Percentiles rank a stretch among this genome's conserved stretches.
phyloP scores from a whole-genome alignment of 2,888 invertebrate species.

The Enchytraeus crypticus region DNA sequence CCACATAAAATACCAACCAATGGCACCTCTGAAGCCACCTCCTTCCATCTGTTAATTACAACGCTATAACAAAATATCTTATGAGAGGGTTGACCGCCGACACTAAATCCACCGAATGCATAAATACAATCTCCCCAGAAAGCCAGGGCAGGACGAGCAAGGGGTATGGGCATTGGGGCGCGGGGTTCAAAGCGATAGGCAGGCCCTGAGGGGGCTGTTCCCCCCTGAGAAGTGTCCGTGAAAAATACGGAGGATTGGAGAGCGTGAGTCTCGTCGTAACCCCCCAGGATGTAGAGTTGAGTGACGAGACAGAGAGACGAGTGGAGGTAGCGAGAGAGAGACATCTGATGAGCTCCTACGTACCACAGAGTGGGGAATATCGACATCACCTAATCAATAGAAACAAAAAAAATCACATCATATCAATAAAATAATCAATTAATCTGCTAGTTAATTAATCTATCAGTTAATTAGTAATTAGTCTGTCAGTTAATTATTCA shows the following conservation, averaged over 20 bases:
- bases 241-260: constrained; percentile 26
- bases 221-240: constrained; percentile 13
- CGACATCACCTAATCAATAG: no score
- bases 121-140: constrained; percentile 16
- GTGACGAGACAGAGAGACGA: constrained; percentile 16
- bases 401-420: background rate
- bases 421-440: background rate
- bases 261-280: constrained; percentile 26
- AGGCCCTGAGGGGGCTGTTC: no score
- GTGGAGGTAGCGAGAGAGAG: constrained; percentile 26
- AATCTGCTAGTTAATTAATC: no score
- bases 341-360: constrained; percentile 25
- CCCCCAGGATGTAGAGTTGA: constrained; percentile 23
- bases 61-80: constrained; percentile 21
- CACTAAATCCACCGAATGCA: constrained; percentile 24
- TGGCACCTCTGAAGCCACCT: constrained; percentile 14
- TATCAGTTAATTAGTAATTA: no score
- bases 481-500: no score
- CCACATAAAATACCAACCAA: no score
- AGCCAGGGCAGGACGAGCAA: constrained; percentile 22
- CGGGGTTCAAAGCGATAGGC: constrained; percentile 24
- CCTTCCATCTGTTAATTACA: constrained; percentile 18
- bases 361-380: constrained; percentile 29
- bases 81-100: constrained; percentile 19
- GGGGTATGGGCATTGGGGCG: constrained; percentile 24